Conservation (phyloP, 1,140 invertebrate species). For the Anastrepha obliqua region DNA sequence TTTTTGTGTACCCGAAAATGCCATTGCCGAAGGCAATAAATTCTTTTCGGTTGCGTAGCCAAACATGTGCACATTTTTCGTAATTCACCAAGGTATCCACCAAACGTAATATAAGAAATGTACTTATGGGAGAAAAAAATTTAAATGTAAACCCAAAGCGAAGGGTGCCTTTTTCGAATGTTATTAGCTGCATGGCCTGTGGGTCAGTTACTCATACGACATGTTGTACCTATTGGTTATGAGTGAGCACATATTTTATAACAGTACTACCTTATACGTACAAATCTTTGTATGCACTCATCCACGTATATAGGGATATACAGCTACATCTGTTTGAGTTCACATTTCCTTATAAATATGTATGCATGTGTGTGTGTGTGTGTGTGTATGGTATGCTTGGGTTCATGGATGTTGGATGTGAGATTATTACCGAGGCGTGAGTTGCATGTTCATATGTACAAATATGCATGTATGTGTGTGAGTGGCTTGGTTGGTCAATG, state of each 20-base stretch:
- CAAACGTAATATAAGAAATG: background rate
- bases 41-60: slow-evolving; percentile 13
- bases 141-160: background rate
- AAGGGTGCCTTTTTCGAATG: background rate
- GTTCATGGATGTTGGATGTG: background rate
- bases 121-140: background rate
- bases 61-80: background rate
- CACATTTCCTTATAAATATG: background rate
- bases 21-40: slow-evolving; percentile 22
- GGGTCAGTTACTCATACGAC: slow-evolving; percentile 22
- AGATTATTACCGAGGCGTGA: background rate
- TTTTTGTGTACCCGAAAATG: background rate
- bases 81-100: background rate
- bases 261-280: background rate
- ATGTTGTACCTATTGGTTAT: background rate
- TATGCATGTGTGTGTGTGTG: too few species aligned
- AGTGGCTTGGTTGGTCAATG: background rate
- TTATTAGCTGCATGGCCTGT: background rate
- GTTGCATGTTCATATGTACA: background rate
- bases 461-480: background rate
- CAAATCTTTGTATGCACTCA: too few species aligned
- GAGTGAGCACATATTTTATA: background rate
- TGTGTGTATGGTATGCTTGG: background rate
- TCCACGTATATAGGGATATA: too few species aligned
- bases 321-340: background rate